phyloP scores from a whole-genome alignment of 2,888 invertebrate genomes.

The Emmelina monodactyla region DNA sequence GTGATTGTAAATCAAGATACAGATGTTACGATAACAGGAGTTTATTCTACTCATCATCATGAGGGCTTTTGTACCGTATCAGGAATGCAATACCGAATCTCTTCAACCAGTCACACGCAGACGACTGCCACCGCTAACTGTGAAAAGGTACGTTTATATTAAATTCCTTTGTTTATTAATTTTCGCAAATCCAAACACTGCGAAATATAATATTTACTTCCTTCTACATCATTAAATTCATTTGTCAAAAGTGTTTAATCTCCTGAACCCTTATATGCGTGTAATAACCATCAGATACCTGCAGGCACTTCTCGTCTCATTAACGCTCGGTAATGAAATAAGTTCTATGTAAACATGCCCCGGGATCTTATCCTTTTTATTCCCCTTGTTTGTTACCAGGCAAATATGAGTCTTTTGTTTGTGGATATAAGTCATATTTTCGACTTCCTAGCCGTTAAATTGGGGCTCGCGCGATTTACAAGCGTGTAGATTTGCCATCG shows the following conservation, averaged over 20 bases:
- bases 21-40: slow-evolving; percentile 87
- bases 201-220: too few species aligned
- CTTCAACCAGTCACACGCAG: slow-evolving; percentile 85
- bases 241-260: too few species aligned
- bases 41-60: slow-evolving; percentile 84
- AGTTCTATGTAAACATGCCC: slow-evolving; percentile 57
- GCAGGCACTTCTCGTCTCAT: slow-evolving; percentile 40
- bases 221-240: too few species aligned
- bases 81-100: slow-evolving; percentile 87
- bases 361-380: slow-evolving; percentile 32
- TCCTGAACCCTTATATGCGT: too few species aligned
- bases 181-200: too few species aligned
- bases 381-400: slow-evolving; percentile 16
- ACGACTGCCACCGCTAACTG: slow-evolving; percentile 85
- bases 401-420: slow-evolving; percentile 35
- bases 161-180: too few species aligned
- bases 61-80: slow-evolving; percentile 86
- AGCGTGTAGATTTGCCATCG: slow-evolving; percentile 32
- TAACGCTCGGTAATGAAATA: slow-evolving; percentile 56
- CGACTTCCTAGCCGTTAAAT: slow-evolving; percentile 17
- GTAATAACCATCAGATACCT: slow-evolving; percentile 36
- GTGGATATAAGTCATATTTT: not conserved
- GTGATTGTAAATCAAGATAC: slow-evolving; percentile 87
- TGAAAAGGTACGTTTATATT: slow-evolving; percentile 64
- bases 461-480: slow-evolving; percentile 35